Percentiles rank a stretch among this genome's conserved stretches.
Conservation (phyloP, 2,888 invertebrate genomes). For the Eilema sororculum region DNA sequence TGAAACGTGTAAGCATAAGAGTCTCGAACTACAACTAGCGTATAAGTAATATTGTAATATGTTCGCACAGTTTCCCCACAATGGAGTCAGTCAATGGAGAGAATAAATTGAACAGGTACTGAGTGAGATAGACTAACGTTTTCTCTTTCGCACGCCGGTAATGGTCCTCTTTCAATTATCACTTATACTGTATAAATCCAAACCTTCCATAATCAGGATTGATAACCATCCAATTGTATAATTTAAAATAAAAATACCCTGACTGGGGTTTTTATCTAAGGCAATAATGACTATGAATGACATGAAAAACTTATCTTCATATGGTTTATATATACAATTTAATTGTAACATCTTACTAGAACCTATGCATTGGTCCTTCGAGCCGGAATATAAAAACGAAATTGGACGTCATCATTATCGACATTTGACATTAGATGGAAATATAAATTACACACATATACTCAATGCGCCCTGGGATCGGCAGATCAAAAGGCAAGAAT, state of each 20-base stretch:
- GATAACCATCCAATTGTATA: background rate
- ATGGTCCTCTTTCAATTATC: constrained; percentile 64
- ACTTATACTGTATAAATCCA: too few species aligned
- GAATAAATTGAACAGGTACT: constrained; percentile 86
- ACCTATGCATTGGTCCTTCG: background rate
- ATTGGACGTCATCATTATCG: too few species aligned
- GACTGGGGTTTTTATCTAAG: background rate
- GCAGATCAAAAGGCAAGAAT: background rate
- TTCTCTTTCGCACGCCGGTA: constrained; percentile 66
- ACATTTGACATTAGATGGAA: too few species aligned
- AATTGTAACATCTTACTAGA: too few species aligned
- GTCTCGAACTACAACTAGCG: constrained; percentile 40
- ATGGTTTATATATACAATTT: background rate
- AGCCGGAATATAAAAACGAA: background rate
- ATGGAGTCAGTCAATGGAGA: constrained; percentile 85
- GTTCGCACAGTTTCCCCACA: constrained; percentile 85
- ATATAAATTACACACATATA: too few species aligned
- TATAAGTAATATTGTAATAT: constrained; percentile 71
- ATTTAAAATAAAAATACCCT: background rate
- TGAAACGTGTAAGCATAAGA: constrained; percentile 29
- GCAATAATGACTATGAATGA: background rate
- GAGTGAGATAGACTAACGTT: constrained; percentile 87
- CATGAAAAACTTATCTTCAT: background rate
- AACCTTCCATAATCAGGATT: background rate
- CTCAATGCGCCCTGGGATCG: background rate